Percentiles rank a stretch among this genome's conserved stretches.
Conservation (phyloP, 2,113 vertebrate species). For the Bagarius yarrelli region DNA sequence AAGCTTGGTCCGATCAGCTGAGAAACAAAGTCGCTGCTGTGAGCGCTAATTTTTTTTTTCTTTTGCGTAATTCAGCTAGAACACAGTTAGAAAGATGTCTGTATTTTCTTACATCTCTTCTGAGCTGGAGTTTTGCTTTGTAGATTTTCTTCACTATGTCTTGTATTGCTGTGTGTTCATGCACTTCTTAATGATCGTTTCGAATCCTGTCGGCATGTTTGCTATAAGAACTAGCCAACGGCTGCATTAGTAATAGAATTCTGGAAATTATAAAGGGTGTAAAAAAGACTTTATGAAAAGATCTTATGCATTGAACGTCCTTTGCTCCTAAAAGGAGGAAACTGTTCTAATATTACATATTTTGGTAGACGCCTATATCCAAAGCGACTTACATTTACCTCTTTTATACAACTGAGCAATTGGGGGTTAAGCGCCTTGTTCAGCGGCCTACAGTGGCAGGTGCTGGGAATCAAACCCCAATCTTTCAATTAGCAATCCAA, state of each 20-base stretch:
- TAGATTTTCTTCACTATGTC: background rate
- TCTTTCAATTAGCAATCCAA: too few species aligned
- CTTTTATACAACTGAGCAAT: too few species aligned
- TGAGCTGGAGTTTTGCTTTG: constrained; percentile 11
- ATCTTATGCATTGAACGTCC: too few species aligned
- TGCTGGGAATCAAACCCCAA: too few species aligned
- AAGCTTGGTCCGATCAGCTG: constrained; percentile 21
- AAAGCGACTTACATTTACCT: too few species aligned
- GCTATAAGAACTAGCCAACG: background rate
- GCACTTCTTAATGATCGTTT: background rate
- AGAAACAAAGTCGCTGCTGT: background rate
- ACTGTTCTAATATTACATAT: too few species aligned
- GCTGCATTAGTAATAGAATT: background rate
- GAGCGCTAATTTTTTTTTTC: background rate
- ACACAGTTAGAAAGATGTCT: background rate
- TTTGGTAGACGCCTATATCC: too few species aligned
- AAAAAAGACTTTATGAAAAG: background rate
- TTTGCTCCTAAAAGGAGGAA: background rate
- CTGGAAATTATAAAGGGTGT: background rate
- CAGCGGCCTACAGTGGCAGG: too few species aligned
- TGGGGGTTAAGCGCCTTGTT: too few species aligned
- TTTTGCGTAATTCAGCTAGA: background rate
- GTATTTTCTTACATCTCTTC: background rate
- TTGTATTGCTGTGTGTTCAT: background rate
- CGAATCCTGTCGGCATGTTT: background rate